Evolutionary conservation across 2,888 invertebrate species (phyloP).

Genomic region (Habroteleia sp.): DNA sequence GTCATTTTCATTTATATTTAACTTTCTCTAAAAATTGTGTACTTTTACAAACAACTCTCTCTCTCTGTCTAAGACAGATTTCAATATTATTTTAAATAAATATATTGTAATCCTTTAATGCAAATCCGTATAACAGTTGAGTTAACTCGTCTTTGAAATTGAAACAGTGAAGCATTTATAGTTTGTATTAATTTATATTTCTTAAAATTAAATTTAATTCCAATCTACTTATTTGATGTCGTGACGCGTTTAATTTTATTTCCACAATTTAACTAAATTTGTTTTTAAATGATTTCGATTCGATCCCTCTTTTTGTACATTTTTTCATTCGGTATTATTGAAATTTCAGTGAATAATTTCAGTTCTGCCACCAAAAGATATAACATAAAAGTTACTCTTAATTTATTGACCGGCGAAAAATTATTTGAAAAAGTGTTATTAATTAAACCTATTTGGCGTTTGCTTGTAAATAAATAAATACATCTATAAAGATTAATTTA

Average conservation of each 20-base stretch:
- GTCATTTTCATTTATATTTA: too few species aligned
- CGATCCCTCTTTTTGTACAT: conserved; percentile 18
- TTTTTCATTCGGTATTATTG: conserved; percentile 28
- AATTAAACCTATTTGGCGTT: too few species aligned
- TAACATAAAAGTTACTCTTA: conserved; percentile 7
- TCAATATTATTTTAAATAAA: too few species aligned
- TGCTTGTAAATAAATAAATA: too few species aligned
- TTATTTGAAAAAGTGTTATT: background rate
- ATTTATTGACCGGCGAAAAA: background rate
- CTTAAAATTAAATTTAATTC: conserved; percentile 41
- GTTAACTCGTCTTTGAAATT: background rate
- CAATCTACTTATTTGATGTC: conserved; percentile 33
- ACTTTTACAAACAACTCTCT: too few species aligned
- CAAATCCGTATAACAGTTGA: too few species aligned
- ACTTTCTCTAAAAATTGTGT: too few species aligned
- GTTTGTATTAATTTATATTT: conserved; percentile 31
- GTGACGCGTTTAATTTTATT: conserved; percentile 28
- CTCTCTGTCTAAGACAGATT: too few species aligned
- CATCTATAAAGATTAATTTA: too few species aligned
- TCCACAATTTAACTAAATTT: conserved; percentile 35
- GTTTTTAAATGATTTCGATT: conserved; percentile 35
- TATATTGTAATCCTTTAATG: too few species aligned
- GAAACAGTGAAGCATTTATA: conserved; percentile 15
- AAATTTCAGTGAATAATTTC: conserved; percentile 22
- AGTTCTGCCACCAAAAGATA: conserved; percentile 10